Evolutionary conservation across 2,113 vertebrate genomes (phyloP), one percentile per base, ranked within the genome.

Genomic region (Hippolais icterina): DNA sequence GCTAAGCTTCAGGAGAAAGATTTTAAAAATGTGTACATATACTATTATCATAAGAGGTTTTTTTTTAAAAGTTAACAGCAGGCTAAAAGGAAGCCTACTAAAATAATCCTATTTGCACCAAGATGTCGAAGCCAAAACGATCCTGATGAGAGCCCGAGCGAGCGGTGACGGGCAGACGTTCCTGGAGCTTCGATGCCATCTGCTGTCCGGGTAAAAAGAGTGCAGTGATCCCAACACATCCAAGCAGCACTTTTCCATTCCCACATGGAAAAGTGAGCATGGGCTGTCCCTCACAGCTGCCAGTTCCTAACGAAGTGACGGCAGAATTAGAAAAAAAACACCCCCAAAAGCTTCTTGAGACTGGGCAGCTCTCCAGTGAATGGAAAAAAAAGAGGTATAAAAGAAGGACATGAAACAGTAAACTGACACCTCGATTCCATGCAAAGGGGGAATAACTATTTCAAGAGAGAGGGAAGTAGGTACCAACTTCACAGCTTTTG

Each of bases 201-300:
- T 97, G 81, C 93, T 95, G 94, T 84, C 69, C 39, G 96, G 95
- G 95, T 91, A 96, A 96, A 96, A 97, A 89, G 94, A 92, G 82
- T 91, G 89, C 93, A 94, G 10, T 52, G 44, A 66, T 28, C 23
- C 27, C 41, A 42, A 47, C 14, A 52, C 16, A 8, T 22, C 21
- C 19, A 27, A 11, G 25, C 7, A 14, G 37, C 59, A 5, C 6
- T 53, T 65, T 9, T 11, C 29, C 41, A 37, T 27, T 29, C 33
- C 22, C 50, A 12, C 35, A 24, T 2, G 37, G 59, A 72, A 81
- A 70, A 70, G 11, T 7, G 39, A 53, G 37, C 8, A 44, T 1
- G n/a, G n/a, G 6, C 50, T 65, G 9, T 11, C 14, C 21, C 16
- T 5, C 3, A n/a, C 13, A 80, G 6, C 13, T 74, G 20, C 12